Percentiles rank a stretch among this genome's conserved stretches.
phyloP scores from a whole-genome alignment of 2,888 invertebrate species.

The Plusia festucae region DNA sequence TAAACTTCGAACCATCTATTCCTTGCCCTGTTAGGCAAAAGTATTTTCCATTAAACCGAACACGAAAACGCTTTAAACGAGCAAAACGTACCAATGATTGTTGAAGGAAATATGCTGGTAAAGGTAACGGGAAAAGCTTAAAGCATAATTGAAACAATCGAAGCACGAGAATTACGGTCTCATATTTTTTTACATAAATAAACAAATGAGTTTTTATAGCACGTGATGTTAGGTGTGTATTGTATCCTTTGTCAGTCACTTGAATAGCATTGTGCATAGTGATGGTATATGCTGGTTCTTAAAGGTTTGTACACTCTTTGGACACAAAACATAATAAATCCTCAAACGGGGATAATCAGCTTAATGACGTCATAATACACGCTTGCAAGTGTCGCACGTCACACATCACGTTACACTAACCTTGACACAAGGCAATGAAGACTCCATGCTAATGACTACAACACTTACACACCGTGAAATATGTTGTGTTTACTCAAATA shows the following conservation, averaged over 20 bases:
- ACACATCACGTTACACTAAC: slow-evolving; percentile 43
- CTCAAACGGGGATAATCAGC: slow-evolving; percentile 44
- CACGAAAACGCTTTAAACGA: neutral
- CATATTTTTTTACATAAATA: neutral
- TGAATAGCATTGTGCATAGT: neutral
- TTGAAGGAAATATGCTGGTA: neutral
- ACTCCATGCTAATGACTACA: slow-evolving; percentile 51
- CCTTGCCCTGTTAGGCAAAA: neutral
- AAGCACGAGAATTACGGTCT: neutral
- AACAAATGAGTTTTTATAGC: neutral
- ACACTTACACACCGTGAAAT: slow-evolving; percentile 40
- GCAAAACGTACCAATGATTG: neutral
- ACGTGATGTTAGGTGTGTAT: neutral
- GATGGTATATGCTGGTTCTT: slow-evolving; percentile 10
- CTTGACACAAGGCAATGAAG: slow-evolving; percentile 55
- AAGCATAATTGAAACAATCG: slow-evolving; percentile 1
- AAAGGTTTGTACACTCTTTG: slow-evolving; percentile 25
- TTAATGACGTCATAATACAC: slow-evolving; percentile 51
- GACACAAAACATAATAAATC: slow-evolving; percentile 41
- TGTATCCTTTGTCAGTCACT: neutral
- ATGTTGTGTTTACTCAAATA: slow-evolving; percentile 40
- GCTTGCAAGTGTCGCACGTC: slow-evolving; percentile 29
- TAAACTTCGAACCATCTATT: slow-evolving; percentile 9
- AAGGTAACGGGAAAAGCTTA: neutral
- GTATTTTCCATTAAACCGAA: slow-evolving; percentile 2